Base-by-base conservation (phyloP, 2,113 vertebrate species). In the Actinemys pallida region DNA sequence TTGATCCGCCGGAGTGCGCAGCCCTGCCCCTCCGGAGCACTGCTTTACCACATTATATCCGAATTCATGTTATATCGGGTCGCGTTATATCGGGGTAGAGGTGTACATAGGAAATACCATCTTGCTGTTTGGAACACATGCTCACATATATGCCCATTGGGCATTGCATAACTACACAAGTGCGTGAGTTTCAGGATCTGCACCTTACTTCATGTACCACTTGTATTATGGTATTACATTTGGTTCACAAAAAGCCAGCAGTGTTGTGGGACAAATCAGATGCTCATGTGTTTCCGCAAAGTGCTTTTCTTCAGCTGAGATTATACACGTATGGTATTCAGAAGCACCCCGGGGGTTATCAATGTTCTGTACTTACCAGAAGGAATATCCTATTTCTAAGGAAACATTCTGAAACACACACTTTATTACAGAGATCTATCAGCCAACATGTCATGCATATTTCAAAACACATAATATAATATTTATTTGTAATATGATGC, bases 361-460 rank as follows among this genome's bases (percentile, higher is more conserved):
- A 93, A 90, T 86, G 49, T 65, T 79, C 5, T 9, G 2, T 89
- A 45, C 87, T 89, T 89, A 45, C 83, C 88, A 56, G 93, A 94
- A 89, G 5, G 4, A 3, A 87, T 87, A 89, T 25, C 14, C 14
- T 1, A 16, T 53, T 89, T 91, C 17, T 29, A 54, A 87, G 31
- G 50, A 57, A 80, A 82, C 81, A 4, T 80, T 96, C 76, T 86
- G 10, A 52, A 89, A 92, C 69, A 76, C 39, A 31, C 1, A 31
- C 25, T 25, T 80, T 84, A 14, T 59, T 80, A 94, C 17, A 56
- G 39, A 86, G 69, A 81, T 94, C 42, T 54, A 4, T 86, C 52
- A 69, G 13, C 11, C 86, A 81, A 8, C 1, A 0, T 87, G 13
- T 82, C 84, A 20, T 78, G 39, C 14, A 13, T 39, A 49, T 69